These are phyloP conservation scores for Microtus oregoni DNA, from an alignment of 2,113 vertebrate species.

Conservation along the genomic window DNA sequence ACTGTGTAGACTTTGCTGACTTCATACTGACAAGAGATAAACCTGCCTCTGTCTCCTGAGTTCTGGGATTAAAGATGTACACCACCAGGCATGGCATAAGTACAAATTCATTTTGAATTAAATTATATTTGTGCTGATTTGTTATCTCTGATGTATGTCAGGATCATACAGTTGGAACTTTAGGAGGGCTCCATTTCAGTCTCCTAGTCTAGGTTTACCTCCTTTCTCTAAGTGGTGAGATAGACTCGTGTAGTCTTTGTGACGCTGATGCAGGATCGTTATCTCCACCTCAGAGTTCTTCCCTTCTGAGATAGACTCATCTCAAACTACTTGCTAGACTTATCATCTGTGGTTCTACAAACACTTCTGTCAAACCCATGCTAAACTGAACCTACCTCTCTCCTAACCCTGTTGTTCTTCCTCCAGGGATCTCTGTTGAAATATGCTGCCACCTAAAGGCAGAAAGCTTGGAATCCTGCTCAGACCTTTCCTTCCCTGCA, in stretches of 20 bases:
- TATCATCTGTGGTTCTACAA: background rate
- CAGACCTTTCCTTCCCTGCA: background rate
- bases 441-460: background rate
- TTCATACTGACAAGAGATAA: background rate
- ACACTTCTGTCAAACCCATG: background rate
- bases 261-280: background rate
- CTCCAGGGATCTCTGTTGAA: background rate
- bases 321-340: background rate
- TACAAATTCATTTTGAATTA: conserved; percentile 28
- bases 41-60: background rate
- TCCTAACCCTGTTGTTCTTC: background rate
- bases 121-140: conserved; percentile 46
- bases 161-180: background rate
- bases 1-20: background rate
- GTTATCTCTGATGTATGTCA: background rate
- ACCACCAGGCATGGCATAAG: background rate
- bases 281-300: background rate
- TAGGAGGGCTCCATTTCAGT: background rate
- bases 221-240: background rate
- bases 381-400: background rate
- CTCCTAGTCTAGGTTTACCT: background rate
- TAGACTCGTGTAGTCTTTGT: background rate
- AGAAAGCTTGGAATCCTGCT: background rate
- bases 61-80: background rate
- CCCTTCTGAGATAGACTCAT: background rate